Evolutionary conservation across 1,140 invertebrate species (phyloP).

Genomic region (Coboldia fuscipes): DNA sequence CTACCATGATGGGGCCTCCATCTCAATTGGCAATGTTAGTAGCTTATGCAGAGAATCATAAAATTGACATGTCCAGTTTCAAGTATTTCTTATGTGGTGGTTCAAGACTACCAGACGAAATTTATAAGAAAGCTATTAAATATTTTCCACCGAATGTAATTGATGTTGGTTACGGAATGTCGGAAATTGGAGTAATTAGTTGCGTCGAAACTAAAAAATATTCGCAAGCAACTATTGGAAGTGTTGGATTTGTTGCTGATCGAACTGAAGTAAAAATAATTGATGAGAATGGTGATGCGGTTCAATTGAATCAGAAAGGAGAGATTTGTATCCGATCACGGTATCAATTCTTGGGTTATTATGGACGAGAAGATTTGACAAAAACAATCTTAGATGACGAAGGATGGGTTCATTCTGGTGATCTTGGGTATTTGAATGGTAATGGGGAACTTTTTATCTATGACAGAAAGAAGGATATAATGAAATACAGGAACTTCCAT

Average conservation of each 20-base stretch:
- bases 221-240: background rate
- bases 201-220: background rate
- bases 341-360: constrained; percentile 18
- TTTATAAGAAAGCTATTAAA: background rate
- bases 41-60: background rate
- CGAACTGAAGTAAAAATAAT: constrained; percentile 20
- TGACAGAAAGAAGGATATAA: constrained; percentile 37
- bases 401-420: constrained; percentile 47
- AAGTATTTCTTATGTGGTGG: constrained; percentile 1
- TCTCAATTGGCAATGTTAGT: background rate
- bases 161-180: background rate
- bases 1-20: background rate
- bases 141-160: background rate
- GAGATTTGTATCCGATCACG: constrained; percentile 15
- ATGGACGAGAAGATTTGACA: constrained; percentile 15
- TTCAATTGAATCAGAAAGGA: constrained; percentile 14
- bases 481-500: constrained; percentile 22
- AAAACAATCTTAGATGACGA: constrained; percentile 19
- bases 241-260: constrained; percentile 9
- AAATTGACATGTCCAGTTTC: background rate
- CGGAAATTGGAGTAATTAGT: constrained; percentile 1
- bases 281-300: constrained; percentile 14
- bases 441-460: constrained; percentile 29
- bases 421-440: constrained; percentile 35
- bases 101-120: background rate